Evolutionary conservation across 1,140 invertebrate genomes (phyloP).

Genomic region (Drosophila orosa): DNA sequence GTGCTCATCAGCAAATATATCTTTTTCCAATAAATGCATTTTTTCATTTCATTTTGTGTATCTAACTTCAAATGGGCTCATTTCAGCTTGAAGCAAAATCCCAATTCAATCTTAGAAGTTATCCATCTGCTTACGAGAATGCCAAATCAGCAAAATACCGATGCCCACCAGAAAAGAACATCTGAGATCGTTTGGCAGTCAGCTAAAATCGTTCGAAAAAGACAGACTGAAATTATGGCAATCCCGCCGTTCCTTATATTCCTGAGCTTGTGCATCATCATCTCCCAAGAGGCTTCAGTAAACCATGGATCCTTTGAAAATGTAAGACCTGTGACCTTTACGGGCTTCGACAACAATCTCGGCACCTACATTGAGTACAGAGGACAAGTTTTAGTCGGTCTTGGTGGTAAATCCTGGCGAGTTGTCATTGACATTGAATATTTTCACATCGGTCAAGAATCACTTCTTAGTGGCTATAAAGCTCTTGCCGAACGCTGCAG

Average conservation of each 20-base stretch:
- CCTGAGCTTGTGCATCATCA: neutral
- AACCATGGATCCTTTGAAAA: neutral
- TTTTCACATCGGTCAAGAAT: neutral
- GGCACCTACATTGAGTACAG: slow-evolving; percentile 6
- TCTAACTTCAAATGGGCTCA: no score
- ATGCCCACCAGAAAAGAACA: neutral
- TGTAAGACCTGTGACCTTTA: neutral
- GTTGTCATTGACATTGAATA: neutral
- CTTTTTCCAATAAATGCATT: neutral
- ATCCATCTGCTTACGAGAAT: neutral
- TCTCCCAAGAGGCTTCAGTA: neutral
- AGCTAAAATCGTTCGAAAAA: neutral
- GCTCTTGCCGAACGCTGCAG: neutral
- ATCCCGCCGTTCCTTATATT: neutral
- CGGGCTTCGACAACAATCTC: neutral
- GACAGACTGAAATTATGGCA: neutral
- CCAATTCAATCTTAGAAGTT: neutral
- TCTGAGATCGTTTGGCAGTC: neutral
- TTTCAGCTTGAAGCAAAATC: neutral
- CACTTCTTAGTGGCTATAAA: neutral
- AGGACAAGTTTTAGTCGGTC: neutral
- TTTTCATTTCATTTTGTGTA: neutral
- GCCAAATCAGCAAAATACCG: neutral
- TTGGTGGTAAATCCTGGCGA: neutral
- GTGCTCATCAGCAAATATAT: neutral